phyloP scores from a whole-genome alignment of 2,797 vertebrate species.

The Epinephelus malabaricus region DNA sequence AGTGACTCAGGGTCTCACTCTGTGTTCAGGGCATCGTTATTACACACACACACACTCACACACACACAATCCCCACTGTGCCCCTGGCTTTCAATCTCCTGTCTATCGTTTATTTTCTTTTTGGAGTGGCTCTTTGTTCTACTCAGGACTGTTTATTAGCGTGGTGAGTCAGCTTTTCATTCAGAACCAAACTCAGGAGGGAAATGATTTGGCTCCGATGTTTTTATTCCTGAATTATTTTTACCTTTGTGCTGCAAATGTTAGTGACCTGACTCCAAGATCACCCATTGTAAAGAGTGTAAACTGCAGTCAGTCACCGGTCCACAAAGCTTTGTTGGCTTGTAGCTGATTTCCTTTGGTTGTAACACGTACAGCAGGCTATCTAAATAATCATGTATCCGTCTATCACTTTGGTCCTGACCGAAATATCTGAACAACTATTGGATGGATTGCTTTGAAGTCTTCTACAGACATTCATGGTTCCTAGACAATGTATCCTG shows the following conservation, averaged over 20 bases:
- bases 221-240: conserved; percentile 41
- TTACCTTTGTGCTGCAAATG: conserved; percentile 37
- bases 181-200: conserved; percentile 37
- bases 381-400: not conserved
- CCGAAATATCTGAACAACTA: not conserved
- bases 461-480: not conserved
- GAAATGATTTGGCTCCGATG: conserved; percentile 31
- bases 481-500: not conserved
- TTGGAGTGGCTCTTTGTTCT: conserved; percentile 41
- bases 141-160: conserved; percentile 55
- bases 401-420: not conserved
- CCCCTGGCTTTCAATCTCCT: conserved; percentile 52
- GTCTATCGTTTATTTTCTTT: conserved; percentile 56
- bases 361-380: conserved; percentile 1
- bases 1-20: conserved; percentile 59
- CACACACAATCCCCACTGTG: conserved; percentile 30
- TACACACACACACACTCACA: conserved; percentile 33
- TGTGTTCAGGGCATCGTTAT: conserved; percentile 58
- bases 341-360: conserved; percentile 17
- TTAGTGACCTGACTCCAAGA: conserved; percentile 44
- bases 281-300: conserved; percentile 16
- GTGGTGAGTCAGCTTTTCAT: conserved; percentile 64
- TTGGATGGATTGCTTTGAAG: not conserved
- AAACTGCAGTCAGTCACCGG: conserved; percentile 29
- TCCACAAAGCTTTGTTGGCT: not conserved